Base-by-base conservation (phyloP, 1,140 invertebrate genomes). In the Drosophila fuyamai region DNA sequence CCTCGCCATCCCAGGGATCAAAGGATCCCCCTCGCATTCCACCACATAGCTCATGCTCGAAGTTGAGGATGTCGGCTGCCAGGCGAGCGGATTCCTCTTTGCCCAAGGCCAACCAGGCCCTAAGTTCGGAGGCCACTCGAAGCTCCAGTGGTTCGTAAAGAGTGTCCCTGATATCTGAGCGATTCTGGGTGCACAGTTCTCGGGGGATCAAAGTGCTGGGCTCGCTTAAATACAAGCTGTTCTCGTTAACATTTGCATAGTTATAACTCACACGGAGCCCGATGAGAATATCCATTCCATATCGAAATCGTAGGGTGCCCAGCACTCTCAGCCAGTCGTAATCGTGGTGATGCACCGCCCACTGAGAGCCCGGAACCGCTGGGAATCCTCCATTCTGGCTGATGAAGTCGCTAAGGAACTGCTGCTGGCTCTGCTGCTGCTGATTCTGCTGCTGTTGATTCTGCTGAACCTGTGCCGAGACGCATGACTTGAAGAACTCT, bases 201-300 rank as follows among this genome's bases (percentile, higher is more conserved):
- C 40, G 18, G 1, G 90, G 90, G 6, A 92, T 73, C 7, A 92
- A 36, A 0, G 86, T 92, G 18, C 57, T 75, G 0, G 90, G 90
- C 13, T 90, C 83, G 93, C 97, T 97, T 62, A 98, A 94, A 93
- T 98, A 97, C 74, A 98, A 96, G 5, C 97, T 95, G 92, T 97
- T 96, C 79, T 95, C 94, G 71, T 96, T 94, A 1, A 97, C 97
- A 91, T 97, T 97, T 79, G 96, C 97, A 44, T 97, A 96, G 90
- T 98, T 97, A 5, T 97, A 95, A 14, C 95, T 96, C 35, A 98
- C 95, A 94, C 96, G 97, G 80, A 97, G 94, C 0, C 96, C 95
- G 61, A 97, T 95, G 1, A 98, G 67, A 0, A 92, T 95, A 71
- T 97, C 96, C 79, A 97, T 97, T 90, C 97, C 97, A 80, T 95